These are phyloP conservation scores for Nebria brevicollis DNA, from an alignment of 2,888 invertebrate species.

Conservation along the genomic window DNA sequence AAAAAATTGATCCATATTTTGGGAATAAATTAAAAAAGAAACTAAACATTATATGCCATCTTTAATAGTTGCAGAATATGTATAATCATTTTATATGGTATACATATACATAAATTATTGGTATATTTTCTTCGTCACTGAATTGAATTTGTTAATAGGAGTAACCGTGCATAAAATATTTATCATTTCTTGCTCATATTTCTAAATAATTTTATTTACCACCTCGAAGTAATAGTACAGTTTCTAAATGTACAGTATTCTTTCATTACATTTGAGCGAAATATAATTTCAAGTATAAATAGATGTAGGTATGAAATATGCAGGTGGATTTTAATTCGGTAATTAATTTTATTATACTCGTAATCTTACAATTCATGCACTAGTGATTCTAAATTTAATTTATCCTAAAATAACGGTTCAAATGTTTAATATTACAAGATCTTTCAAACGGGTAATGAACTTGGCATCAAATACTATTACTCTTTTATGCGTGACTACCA, in stretches of 20 bases:
- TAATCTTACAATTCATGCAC: slow-evolving; percentile 18
- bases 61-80: no score
- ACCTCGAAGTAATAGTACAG: neutral
- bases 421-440: neutral
- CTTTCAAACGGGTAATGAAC: slow-evolving; percentile 25
- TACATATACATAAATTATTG: no score
- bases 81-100: no score
- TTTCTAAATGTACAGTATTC: neutral
- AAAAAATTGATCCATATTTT: no score
- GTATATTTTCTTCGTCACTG: no score
- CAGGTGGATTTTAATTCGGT: neutral
- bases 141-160: neutral
- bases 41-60: no score
- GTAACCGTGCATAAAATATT: neutral
- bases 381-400: slow-evolving; percentile 12
- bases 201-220: neutral
- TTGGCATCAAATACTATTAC: neutral
- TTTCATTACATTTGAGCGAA: neutral
- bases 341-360: slow-evolving; percentile 8
- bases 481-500: neutral
- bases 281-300: neutral
- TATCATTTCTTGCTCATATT: neutral
- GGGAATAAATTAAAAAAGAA: no score
- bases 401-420: slow-evolving; percentile 22
- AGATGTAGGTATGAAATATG: neutral